phyloP scores from a whole-genome alignment of 2,797 vertebrate species.

The Botia kubotai region DNA sequence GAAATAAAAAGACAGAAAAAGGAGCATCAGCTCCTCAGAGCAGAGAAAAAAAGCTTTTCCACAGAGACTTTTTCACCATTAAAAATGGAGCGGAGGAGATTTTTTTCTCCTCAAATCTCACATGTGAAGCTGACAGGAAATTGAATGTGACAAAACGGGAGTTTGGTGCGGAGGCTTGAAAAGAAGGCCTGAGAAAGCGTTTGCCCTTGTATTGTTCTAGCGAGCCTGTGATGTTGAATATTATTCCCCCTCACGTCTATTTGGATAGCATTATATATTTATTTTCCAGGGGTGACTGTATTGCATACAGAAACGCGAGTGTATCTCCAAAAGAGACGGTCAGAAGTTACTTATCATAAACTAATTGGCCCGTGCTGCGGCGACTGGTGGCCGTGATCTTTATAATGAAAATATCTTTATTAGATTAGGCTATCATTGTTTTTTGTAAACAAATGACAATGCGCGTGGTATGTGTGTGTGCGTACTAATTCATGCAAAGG shows the following conservation, averaged over 20 bases:
- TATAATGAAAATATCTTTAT: conserved; percentile 53
- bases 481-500: conserved; percentile 8
- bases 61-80: conserved; percentile 59
- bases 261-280: conserved; percentile 76
- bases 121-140: conserved; percentile 81
- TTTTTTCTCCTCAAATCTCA: conserved; percentile 71
- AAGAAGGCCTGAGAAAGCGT: conserved; percentile 72
- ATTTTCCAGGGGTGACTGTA: conserved; percentile 72
- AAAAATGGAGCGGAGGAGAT: conserved; percentile 50
- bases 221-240: conserved; percentile 76
- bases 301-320: conserved; percentile 78
- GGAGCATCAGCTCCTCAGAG: conserved; percentile 45
- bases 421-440: conserved; percentile 47
- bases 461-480: not conserved
- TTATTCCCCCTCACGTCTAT: conserved; percentile 83
- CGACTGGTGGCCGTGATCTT: conserved; percentile 51
- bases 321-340: conserved; percentile 63
- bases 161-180: conserved; percentile 74
- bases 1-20: conserved; percentile 42
- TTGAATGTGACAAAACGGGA: conserved; percentile 79
- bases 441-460: conserved; percentile 21
- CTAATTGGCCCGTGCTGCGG: conserved; percentile 55
- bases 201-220: conserved; percentile 75
- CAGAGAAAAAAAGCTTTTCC: conserved; percentile 38
- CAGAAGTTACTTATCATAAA: conserved; percentile 61